Percentiles rank a stretch among this genome's conserved stretches.
phyloP scores from a whole-genome alignment of 2,113 vertebrate genomes.

The Grammomys dolichurus region DNA sequence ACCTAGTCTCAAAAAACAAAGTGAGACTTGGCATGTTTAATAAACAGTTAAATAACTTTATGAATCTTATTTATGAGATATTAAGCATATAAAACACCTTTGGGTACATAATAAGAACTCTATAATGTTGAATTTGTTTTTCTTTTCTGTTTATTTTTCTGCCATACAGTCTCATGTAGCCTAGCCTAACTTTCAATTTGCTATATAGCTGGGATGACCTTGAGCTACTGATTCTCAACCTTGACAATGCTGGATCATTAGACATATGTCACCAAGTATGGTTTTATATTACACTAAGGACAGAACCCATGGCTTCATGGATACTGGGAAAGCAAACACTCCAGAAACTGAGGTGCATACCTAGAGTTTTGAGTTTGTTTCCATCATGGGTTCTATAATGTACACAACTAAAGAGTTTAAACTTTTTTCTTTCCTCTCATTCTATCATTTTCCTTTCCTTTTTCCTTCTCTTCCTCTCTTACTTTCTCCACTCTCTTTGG shows the following conservation, averaged over 20 bases:
- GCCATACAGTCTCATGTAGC: not conserved
- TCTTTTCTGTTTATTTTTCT: not conserved
- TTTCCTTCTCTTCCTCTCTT: too few relatives aligned
- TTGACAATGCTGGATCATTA: not conserved
- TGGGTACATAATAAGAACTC: slow-evolving; percentile 17
- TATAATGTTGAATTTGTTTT: slow-evolving; percentile 21
- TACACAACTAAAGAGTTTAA: not conserved
- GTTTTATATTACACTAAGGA: not conserved
- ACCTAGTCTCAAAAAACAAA: not conserved
- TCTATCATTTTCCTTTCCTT: not conserved
- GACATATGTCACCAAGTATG: not conserved
- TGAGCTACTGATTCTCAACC: not conserved
- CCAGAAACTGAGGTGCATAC: not conserved
- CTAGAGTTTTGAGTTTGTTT: not conserved
- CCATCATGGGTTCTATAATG: not conserved
- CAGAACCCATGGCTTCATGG: not conserved
- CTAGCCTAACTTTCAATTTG: not conserved
- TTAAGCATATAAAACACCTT: not conserved
- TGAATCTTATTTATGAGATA: slow-evolving; percentile 52
- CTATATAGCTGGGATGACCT: not conserved
- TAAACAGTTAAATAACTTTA: slow-evolving; percentile 13
- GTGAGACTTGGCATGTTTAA: slow-evolving; percentile 1
- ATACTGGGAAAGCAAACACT: not conserved
- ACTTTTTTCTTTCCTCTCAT: not conserved
- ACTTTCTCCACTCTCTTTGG: too few relatives aligned